phyloP scores from a whole-genome alignment of 2,113 vertebrate species.

The Hippotragus niger region DNA sequence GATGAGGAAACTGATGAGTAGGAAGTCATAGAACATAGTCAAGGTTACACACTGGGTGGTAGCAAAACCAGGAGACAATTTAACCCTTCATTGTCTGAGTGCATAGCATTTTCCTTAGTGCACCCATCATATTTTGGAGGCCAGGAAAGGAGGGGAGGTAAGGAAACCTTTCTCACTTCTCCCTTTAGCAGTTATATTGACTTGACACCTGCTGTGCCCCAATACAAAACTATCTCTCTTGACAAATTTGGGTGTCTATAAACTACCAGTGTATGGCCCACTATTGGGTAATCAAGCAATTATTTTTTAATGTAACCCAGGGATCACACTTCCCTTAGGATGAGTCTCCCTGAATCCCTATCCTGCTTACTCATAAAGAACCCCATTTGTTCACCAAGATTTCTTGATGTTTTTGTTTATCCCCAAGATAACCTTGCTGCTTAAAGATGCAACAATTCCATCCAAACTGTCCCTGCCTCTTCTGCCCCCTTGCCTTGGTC shows the following conservation, averaged over 20 bases:
- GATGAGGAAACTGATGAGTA: background rate
- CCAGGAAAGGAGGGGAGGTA: background rate
- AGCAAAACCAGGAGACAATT: background rate
- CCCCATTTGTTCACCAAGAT: background rate
- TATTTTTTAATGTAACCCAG: background rate
- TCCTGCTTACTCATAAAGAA: background rate
- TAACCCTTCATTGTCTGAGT: background rate
- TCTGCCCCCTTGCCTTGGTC: background rate
- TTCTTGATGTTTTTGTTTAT: background rate
- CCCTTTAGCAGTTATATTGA: background rate
- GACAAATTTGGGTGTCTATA: background rate
- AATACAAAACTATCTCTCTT: background rate
- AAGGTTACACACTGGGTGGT: background rate
- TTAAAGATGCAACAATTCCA: background rate
- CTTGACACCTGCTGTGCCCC: background rate
- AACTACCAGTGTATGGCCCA: background rate
- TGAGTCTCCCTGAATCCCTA: background rate
- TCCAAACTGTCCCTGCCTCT: background rate
- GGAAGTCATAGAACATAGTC: background rate
- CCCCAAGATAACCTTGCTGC: background rate
- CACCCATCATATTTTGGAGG: background rate
- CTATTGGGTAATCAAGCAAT: background rate
- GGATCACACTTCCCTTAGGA: background rate
- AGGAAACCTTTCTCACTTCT: background rate
- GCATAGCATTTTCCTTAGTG: background rate